A percentile compares a stretch with the other conserved stretches of the same genome.
Evolutionary conservation across 2,797 vertebrate genomes (phyloP).

Genomic region (Hemitrygon akajei): DNA sequence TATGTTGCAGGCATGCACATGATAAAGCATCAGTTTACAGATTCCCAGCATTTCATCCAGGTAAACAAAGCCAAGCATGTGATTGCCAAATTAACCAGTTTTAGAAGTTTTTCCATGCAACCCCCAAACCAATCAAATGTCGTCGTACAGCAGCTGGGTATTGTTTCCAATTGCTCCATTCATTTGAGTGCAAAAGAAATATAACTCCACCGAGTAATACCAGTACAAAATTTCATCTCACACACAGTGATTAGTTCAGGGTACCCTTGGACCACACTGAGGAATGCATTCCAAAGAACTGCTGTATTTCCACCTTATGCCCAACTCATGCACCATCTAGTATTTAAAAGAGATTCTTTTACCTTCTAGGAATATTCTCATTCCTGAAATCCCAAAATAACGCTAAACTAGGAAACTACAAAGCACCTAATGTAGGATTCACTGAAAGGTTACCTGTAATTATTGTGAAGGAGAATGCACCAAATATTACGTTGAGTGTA

Average conservation of each 20-base stretch:
- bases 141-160: neutral
- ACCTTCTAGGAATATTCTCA: neutral
- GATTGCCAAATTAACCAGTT: neutral
- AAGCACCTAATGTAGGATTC: neutral
- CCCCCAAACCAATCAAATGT: neutral
- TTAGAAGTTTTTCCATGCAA: neutral
- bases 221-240: neutral
- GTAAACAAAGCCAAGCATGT: neutral
- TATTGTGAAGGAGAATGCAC: neutral
- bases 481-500: neutral
- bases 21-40: neutral
- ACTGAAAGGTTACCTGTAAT: too few species aligned
- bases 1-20: neutral
- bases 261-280: neutral
- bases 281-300: neutral
- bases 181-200: neutral
- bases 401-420: neutral
- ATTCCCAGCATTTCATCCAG: neutral
- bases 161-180: neutral
- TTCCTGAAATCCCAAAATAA: neutral
- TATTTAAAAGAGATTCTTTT: neutral
- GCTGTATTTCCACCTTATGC: neutral
- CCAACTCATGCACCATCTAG: neutral
- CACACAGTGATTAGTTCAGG: neutral
- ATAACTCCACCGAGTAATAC: neutral